A percentile compares a stretch with the other conserved stretches of the same genome.
Conservation (phyloP, 1,140 invertebrate genomes). For the Macrobrachium rosenbergii region DNA sequence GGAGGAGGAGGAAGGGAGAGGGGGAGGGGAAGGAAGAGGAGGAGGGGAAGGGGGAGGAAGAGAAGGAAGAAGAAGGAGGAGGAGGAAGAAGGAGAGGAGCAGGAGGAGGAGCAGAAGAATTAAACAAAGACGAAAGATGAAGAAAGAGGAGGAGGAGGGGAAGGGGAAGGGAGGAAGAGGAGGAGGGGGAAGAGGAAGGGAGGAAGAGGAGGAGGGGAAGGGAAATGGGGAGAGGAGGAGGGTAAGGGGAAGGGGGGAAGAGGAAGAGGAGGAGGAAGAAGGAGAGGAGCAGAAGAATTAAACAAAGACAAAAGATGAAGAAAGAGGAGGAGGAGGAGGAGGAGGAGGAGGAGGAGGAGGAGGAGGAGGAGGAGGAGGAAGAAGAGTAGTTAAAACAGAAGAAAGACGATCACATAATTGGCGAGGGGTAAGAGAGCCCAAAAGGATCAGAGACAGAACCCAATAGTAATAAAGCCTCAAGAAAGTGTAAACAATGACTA, state of each 20-base stretch:
- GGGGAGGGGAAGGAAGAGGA: background rate
- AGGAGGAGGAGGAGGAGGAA: too few species aligned
- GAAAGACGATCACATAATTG: background rate
- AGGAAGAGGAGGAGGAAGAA: too few species aligned
- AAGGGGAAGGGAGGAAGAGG: too few species aligned
- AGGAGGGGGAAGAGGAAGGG: background rate
- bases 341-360: too few species aligned
- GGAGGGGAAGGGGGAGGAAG: background rate
- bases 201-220: background rate
- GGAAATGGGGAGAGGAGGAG: background rate
- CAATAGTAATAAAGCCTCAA: too few species aligned
- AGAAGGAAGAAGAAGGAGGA: background rate
- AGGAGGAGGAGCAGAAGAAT: too few species aligned
- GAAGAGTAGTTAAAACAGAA: too few species aligned
- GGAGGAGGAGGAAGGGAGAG: conserved; percentile 12
- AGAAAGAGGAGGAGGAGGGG: too few species aligned
- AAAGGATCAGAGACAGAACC: too few species aligned
- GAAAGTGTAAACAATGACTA: too few species aligned
- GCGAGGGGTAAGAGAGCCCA: background rate
- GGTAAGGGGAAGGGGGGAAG: background rate
- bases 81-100: background rate
- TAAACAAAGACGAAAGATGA: background rate
- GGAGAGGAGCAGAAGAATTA: too few species aligned
- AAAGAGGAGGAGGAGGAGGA: too few species aligned
- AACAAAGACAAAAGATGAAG: background rate